These are phyloP conservation scores for Holocentrus rufus DNA, from an alignment of 2,797 vertebrate species.

Conservation along the genomic window DNA sequence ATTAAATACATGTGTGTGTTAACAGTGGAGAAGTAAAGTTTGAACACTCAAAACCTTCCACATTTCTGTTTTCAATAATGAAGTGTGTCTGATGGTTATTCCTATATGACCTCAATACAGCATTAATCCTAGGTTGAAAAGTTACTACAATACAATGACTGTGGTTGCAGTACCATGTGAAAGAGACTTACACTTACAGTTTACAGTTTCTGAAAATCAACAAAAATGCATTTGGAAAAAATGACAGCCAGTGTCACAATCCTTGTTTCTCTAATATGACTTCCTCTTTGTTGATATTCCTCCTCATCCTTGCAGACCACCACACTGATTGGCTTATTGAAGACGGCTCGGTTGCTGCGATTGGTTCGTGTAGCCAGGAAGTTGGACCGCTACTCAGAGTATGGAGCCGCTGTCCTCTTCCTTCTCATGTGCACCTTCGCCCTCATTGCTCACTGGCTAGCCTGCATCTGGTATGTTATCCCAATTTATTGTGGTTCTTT, in stretches of 20 bases:
- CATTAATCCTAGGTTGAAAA: too few species aligned
- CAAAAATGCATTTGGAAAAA: not conserved
- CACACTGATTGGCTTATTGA: constrained; percentile 84
- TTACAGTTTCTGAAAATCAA: too few species aligned
- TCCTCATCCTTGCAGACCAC: constrained; percentile 50
- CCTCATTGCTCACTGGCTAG: constrained; percentile 89
- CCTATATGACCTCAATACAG: too few species aligned
- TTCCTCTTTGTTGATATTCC: not conserved
- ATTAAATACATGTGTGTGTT: too few species aligned
- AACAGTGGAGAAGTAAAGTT: too few species aligned
- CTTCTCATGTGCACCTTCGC: constrained; percentile 93
- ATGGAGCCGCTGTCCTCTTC: constrained; percentile 89
- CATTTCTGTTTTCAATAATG: too few species aligned
- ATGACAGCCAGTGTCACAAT: not conserved
- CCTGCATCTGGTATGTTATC: constrained; percentile 87
- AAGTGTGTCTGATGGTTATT: too few species aligned
- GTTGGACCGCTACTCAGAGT: constrained; percentile 90
- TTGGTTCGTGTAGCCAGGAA: constrained; percentile 90
- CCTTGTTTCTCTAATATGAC: not conserved
- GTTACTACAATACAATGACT: too few species aligned
- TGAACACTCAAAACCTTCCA: too few species aligned
- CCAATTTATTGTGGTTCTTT: not conserved
- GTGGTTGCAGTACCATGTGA: too few species aligned
- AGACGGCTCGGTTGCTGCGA: constrained; percentile 89
- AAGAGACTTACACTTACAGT: too few species aligned